Evolutionary conservation across 2,113 vertebrate genomes (phyloP).

Genomic region (Rattus rattus): DNA sequence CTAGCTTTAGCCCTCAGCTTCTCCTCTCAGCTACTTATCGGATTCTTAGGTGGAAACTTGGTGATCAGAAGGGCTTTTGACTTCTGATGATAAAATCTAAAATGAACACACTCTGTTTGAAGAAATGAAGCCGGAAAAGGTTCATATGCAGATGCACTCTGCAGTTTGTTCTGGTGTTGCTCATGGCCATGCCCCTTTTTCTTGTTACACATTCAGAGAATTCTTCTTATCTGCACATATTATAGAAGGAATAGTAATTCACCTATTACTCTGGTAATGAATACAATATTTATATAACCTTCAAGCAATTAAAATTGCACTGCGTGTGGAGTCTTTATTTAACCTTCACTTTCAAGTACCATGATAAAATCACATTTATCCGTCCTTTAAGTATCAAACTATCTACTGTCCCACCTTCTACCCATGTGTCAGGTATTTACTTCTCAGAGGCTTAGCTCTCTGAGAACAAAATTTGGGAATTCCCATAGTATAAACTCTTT

Average conservation of each 20-base stretch:
- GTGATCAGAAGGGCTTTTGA: not conserved
- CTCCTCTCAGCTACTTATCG: not conserved
- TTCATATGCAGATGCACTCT: not conserved
- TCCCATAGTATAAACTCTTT: not conserved
- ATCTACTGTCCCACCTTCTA: not conserved
- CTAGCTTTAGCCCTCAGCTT: not conserved
- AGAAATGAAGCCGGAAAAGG: not conserved
- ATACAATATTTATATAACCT: not conserved
- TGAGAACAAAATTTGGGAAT: not conserved
- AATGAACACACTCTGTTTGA: not conserved
- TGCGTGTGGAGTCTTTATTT: not conserved
- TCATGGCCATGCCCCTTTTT: rapidly evolving
- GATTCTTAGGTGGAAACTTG: not conserved
- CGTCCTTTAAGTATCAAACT: not conserved
- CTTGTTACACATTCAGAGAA: not conserved
- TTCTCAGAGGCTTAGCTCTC: not conserved
- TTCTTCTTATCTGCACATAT: not conserved
- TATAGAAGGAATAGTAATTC: not conserved
- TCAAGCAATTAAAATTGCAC: not conserved
- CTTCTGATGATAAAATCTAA: not conserved
- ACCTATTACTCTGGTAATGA: not conserved
- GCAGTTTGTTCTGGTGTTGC: rapidly evolving
- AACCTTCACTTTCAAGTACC: not conserved
- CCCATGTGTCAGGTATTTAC: not conserved
- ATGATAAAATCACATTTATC: not conserved